phyloP scores from a whole-genome alignment of 2,797 vertebrate species.

The Myotis planiceps region DNA sequence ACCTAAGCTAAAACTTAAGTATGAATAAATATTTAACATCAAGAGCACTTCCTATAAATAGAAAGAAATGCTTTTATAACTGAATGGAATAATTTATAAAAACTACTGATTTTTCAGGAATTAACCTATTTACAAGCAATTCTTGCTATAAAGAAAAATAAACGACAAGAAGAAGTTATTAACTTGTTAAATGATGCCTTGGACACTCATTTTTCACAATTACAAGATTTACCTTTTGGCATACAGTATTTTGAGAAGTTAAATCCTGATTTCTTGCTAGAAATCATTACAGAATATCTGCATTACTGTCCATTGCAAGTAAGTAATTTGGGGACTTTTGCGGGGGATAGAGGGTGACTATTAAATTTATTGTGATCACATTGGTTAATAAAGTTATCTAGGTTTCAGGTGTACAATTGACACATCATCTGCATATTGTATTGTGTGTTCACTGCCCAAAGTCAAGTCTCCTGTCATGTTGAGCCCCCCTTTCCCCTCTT shows the following conservation, averaged over 20 bases:
- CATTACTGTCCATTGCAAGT: slow-evolving; percentile 94
- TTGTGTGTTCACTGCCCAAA: not conserved
- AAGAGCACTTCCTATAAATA: slow-evolving; percentile 7
- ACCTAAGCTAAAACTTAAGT: not conserved
- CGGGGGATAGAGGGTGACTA: not conserved
- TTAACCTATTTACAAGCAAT: slow-evolving; percentile 92
- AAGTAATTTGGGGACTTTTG: slow-evolving; percentile 56
- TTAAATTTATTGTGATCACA: not conserved
- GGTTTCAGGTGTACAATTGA: not conserved
- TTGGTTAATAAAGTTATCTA: not conserved
- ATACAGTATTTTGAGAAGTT: slow-evolving; percentile 96
- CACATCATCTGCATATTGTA: not conserved
- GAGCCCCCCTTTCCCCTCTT: not conserved
- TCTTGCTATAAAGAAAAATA: slow-evolving; percentile 92
- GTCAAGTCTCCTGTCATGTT: not conserved
- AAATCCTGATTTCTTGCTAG: slow-evolving; percentile 97
- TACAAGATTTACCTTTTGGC: slow-evolving; percentile 94
- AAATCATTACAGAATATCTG: slow-evolving; percentile 94
- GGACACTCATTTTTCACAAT: slow-evolving; percentile 94
- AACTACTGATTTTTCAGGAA: slow-evolving; percentile 88
- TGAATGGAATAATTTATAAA: slow-evolving; percentile 31
- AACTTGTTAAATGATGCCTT: slow-evolving; percentile 94
- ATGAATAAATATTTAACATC: not conserved
- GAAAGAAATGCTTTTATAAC: slow-evolving; percentile 26
- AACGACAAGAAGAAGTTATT: slow-evolving; percentile 91